Percentiles rank a stretch among this genome's conserved stretches.
Evolutionary conservation across 2,113 vertebrate species (phyloP).

Genomic region (Balaeniceps rex): DNA sequence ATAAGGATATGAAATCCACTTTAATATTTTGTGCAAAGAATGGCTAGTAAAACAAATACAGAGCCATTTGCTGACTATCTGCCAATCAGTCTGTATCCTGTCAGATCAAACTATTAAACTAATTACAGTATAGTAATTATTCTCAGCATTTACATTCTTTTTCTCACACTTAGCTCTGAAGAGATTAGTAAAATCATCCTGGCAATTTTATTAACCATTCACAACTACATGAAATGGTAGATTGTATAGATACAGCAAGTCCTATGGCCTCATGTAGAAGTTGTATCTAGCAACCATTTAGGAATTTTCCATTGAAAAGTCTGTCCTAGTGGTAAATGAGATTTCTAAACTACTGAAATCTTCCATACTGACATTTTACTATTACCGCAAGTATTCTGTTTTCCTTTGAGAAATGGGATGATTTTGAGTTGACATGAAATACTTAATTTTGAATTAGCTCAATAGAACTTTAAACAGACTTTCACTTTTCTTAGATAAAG

Average conservation of each 20-base stretch:
- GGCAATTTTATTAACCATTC: background rate
- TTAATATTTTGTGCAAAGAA: background rate
- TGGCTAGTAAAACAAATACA: background rate
- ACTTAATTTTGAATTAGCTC: background rate
- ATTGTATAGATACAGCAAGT: background rate
- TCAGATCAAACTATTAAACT: background rate
- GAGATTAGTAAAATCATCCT: background rate
- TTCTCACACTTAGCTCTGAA: background rate
- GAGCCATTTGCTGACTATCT: background rate
- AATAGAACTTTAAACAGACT: background rate
- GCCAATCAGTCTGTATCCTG: background rate
- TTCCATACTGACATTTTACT: background rate
- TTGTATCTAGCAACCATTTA: background rate
- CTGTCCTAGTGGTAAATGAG: background rate
- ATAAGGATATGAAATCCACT: background rate
- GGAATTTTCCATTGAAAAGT: background rate
- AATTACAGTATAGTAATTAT: background rate
- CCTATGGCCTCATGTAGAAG: background rate
- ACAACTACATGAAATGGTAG: background rate
- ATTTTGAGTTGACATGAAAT: background rate
- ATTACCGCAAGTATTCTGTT: background rate
- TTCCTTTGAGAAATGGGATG: background rate
- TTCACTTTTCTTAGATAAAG: background rate
- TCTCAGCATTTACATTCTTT: background rate
- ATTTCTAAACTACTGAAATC: background rate